Base-by-base conservation (phyloP, 2,888 invertebrate genomes). In the Drosophila pseudotalamancana region DNA sequence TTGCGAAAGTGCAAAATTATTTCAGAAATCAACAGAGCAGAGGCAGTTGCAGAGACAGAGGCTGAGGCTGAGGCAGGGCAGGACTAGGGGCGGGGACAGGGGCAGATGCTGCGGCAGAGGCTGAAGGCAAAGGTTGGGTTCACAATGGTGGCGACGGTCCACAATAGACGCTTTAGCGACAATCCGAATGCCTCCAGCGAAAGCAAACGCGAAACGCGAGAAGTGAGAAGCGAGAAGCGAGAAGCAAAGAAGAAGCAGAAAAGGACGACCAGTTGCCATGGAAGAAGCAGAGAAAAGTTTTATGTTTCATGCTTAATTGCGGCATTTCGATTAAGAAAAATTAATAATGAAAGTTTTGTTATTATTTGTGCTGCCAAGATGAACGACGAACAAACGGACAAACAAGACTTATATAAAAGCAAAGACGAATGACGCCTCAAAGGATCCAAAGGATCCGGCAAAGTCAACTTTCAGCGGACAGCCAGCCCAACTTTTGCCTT, bases 301-400 rank as follows among this genome's bases (percentile, higher is more conserved):
- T 80, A 70, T 73, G 60, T 64, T 77, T 67, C 71, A 63, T 68
- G 64, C 82, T 77, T 82, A 85, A 85, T 85, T 82, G 85, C 77
- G 70, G 77, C 80, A 80, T 85, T 85, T 85, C 85, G 85, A 83
- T 85, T 85, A 85, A 82, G 83, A 75, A 85, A 82, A 85, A 85
- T 82, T 73, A 80, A 85, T 82, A 85, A 85, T 73, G 75, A 83
- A 83, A 83, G 77, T 83, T 84, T 78, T 70, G 54, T 72, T 82
- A 72, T 82, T 79, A 79, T 82, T 72, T 78, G 64, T 43, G 66
- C 69, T 57, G 39, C 34, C 21, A 50, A 70, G 43, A 45, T 43
- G 59, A 59, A 19, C 43, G 39, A 46, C 25, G 21, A 67, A 34
- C 16, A 32, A 39, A 43, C 23, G 23, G 29, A 43, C 27, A 23